Percentiles rank a stretch among this genome's conserved stretches.
These are phyloP conservation scores for Neosalanx taihuensis DNA, from an alignment of 2,797 vertebrate genomes.

Conservation along the genomic window DNA sequence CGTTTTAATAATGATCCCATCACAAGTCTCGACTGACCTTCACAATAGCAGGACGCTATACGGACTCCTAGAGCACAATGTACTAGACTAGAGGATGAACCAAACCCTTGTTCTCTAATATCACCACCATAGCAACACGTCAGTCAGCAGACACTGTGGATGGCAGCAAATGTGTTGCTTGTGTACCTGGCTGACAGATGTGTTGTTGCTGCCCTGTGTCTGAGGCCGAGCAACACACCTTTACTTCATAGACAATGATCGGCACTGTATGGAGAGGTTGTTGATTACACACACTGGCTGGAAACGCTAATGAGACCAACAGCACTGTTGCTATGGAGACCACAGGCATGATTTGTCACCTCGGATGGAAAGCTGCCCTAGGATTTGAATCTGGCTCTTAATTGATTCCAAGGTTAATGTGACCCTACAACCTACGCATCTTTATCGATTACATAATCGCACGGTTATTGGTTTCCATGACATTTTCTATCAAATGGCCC, in stretches of 20 bases:
- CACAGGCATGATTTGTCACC: conserved; percentile 61
- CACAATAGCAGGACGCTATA: background rate
- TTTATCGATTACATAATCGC: background rate
- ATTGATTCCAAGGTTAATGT: background rate
- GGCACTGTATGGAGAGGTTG: conserved; percentile 66
- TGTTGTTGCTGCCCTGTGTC: conserved; percentile 72
- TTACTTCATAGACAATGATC: conserved; percentile 74
- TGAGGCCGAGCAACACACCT: conserved; percentile 65
- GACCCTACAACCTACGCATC: too few species aligned
- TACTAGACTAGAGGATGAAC: too few species aligned
- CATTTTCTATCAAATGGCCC: background rate
- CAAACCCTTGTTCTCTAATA: background rate
- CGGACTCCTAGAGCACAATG: too few species aligned
- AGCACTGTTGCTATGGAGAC: conserved; percentile 76
- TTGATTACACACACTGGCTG: conserved; percentile 68
- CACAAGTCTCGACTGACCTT: background rate
- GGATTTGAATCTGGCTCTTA: conserved; percentile 31
- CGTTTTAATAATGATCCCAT: conserved; percentile 32
- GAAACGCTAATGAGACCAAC: conserved; percentile 73
- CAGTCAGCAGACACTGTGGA: background rate
- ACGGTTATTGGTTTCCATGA: too few species aligned
- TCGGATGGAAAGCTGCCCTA: conserved; percentile 55
- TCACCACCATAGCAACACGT: too few species aligned
- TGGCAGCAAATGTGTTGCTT: conserved; percentile 29
- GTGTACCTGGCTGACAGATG: conserved; percentile 64